A percentile compares a stretch with the other conserved stretches of the same genome.
These are phyloP conservation scores for Drymonia ruficornis DNA, from an alignment of 2,888 invertebrate species.

Conservation along the genomic window DNA sequence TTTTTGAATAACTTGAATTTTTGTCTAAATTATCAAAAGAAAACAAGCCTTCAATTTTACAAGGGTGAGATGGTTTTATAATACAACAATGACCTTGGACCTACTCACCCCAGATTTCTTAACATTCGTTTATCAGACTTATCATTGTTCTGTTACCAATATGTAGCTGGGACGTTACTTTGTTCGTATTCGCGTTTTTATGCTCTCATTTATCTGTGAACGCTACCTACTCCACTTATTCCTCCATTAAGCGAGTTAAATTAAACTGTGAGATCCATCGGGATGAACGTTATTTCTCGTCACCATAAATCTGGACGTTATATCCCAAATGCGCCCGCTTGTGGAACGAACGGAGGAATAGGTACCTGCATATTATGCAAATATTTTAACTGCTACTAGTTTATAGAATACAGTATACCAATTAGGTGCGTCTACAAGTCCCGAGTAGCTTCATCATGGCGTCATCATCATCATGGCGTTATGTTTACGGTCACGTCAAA, in stretches of 20 bases:
- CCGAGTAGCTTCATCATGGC: too few relatives aligned
- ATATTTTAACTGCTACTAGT: background rate
- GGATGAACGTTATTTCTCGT: background rate
- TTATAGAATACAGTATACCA: too few relatives aligned
- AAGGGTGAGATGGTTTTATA: background rate
- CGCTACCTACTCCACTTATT: background rate
- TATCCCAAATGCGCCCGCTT: background rate
- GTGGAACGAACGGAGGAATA: background rate
- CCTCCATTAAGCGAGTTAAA: background rate
- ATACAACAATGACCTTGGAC: background rate
- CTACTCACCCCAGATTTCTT: too few relatives aligned
- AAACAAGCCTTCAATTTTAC: background rate
- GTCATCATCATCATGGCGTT: too few relatives aligned
- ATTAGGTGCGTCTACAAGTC: background rate
- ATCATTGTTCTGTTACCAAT: too few relatives aligned
- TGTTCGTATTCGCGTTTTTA: background rate
- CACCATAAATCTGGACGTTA: background rate
- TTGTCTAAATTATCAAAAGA: background rate
- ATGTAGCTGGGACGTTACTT: background rate
- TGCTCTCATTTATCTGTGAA: background rate
- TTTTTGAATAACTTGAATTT: background rate
- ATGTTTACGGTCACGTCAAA: too few relatives aligned
- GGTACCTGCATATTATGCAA: background rate
- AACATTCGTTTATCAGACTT: too few relatives aligned
- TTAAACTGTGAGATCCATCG: background rate